Evolutionary conservation across 2,113 vertebrate genomes (phyloP).

Genomic region (Antechinus flavipes): DNA sequence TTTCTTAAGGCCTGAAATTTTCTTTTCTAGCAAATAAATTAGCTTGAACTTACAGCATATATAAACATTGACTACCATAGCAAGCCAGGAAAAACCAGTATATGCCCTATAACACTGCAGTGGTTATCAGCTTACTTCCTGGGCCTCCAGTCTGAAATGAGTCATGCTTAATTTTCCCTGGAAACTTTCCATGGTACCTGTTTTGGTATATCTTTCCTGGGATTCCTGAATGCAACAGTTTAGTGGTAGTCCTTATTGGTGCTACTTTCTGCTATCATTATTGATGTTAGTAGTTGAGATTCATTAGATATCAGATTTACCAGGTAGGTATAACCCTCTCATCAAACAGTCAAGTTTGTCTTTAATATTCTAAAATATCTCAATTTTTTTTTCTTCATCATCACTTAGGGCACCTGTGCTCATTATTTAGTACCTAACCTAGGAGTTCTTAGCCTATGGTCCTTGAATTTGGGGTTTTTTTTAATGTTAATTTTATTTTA

Average conservation of each 20-base stretch:
- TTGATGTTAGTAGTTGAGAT: neutral
- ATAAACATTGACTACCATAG: neutral
- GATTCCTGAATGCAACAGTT: neutral
- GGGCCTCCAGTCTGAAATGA: neutral
- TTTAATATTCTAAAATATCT: neutral
- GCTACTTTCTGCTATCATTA: neutral
- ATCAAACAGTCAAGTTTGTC: neutral
- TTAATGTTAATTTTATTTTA: neutral
- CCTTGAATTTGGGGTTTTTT: neutral
- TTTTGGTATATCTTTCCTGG: neutral
- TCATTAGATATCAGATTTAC: neutral
- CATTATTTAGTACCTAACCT: neutral
- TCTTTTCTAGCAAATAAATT: neutral
- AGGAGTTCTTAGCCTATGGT: neutral
- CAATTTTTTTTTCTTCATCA: neutral
- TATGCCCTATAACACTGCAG: neutral
- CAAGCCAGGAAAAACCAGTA: neutral
- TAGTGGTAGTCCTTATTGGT: neutral
- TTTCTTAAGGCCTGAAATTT: neutral
- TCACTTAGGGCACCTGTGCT: neutral
- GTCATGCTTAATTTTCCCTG: neutral
- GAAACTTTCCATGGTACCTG: neutral
- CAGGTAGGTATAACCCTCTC: neutral
- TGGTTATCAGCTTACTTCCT: neutral
- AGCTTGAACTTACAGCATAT: neutral